Conservation (phyloP, 2,888 invertebrate genomes). For the Xanthia togata region DNA sequence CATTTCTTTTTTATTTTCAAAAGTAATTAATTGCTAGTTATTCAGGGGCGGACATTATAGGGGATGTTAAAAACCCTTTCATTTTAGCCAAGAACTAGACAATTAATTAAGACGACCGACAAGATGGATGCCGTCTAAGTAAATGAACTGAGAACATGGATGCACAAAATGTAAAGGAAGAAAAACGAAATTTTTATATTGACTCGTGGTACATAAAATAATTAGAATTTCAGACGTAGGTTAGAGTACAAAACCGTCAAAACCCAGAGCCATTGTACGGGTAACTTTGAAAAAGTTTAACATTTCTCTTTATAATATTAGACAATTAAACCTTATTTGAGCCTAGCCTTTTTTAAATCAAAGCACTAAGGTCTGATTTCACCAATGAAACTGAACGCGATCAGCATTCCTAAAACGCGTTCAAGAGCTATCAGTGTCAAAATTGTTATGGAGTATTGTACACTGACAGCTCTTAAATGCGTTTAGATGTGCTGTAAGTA, state of each 20-base stretch:
- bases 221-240: too few relatives aligned
- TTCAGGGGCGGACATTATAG: constrained; percentile 53
- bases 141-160: constrained; percentile 62
- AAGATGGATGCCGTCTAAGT: constrained; percentile 62
- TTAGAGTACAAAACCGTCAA: background rate
- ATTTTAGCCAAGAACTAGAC: constrained; percentile 64
- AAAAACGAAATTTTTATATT: background rate
- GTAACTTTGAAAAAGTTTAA: background rate
- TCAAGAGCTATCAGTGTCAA: too few relatives aligned
- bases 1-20: constrained; percentile 52
- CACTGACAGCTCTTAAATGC: too few relatives aligned
- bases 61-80: constrained; percentile 51
- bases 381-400: too few relatives aligned
- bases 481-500: too few relatives aligned
- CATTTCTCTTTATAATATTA: background rate
- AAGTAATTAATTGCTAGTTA: constrained; percentile 64
- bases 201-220: background rate
- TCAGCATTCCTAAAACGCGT: too few relatives aligned
- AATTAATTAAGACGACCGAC: constrained; percentile 67
- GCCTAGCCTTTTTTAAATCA: background rate
- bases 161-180: background rate
- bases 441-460: too few relatives aligned
- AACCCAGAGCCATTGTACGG: too few relatives aligned
- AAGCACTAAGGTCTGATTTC: background rate
- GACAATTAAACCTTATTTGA: background rate